Evolutionary conservation across 2,888 invertebrate genomes (phyloP), one percentile per base, ranked within the genome.

Genomic region (Stenchaetothrips biformis): DNA sequence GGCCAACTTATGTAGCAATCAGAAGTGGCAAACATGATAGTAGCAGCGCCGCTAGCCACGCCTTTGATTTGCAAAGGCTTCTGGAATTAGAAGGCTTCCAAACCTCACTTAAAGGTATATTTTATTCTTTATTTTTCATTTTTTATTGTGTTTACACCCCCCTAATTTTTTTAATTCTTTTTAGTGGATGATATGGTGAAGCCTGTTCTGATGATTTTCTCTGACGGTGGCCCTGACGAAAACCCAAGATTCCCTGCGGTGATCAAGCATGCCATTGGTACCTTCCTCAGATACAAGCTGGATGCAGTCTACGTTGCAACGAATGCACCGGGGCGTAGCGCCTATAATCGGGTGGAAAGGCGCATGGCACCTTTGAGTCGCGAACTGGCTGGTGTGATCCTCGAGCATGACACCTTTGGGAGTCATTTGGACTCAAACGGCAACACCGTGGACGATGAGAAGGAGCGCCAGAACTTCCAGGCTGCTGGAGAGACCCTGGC

Each of bases 1-100:
- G 87, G 18, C 87, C 88, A 80, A 88, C 87, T 79, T 86, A 86
- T 83, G 84, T 88, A 74, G 85, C 86, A 16, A 85, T 87, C 21
- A 74, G 85, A n/a, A 83, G 83, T 80, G 84, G 83, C 7, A 85
- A 85, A 81, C 85, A 86, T 81, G 83, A 82, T 77, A 83, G 82
- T 18, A 84, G 83, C 9, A 84, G 83, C 37, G 84, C 85, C 47
- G 78, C 78, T 53, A 82, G 83, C 25, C 85, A 86, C 82, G 83
- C 83, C n/a, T 21, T 16, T 25, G 85, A 86, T 80, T 83, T 86
- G 6, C 80, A 84, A n/a, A 80, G 79, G 27, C 78, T 85, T 37
- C 67, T 83, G 49, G 81, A 83, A 78, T 78, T 83, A 25, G 80
- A 82, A 18, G 78, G 79, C n/a, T 85, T 85, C 81, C 18, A 80